phyloP scores from a whole-genome alignment of 1,140 invertebrate genomes.

The Sycophaga agraensis region DNA sequence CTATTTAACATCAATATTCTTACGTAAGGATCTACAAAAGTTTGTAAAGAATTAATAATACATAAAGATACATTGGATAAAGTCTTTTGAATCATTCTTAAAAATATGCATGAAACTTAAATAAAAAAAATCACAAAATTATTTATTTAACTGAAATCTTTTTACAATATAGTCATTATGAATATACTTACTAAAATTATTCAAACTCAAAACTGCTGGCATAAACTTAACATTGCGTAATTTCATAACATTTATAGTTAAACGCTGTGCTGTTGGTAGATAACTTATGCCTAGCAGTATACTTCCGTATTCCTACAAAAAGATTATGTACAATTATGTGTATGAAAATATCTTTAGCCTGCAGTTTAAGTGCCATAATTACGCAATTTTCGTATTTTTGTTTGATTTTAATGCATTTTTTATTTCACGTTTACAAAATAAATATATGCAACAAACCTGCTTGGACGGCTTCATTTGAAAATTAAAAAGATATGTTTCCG shows the following conservation, averaged over 20 bases:
- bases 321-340: neutral
- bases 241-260: constrained; percentile 60
- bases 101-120: too few species aligned
- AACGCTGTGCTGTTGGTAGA: constrained; percentile 62
- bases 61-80: too few species aligned
- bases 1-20: constrained; percentile 57
- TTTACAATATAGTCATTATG: too few species aligned
- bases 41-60: too few species aligned
- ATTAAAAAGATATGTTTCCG: constrained; percentile 52
- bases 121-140: too few species aligned
- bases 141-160: too few species aligned
- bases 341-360: too few species aligned
- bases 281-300: constrained; percentile 61
- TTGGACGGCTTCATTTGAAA: constrained; percentile 51
- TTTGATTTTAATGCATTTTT: neutral
- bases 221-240: constrained; percentile 54
- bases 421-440: constrained; percentile 4
- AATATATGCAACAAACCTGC: constrained; percentile 36
- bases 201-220: constrained; percentile 41
- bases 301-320: constrained; percentile 53
- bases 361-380: too few species aligned
- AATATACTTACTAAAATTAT: constrained; percentile 56
- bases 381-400: neutral
- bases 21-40: constrained; percentile 56
- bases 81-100: too few species aligned